Evolutionary conservation across 2,797 vertebrate species (phyloP).

Genomic region (Trichosurus vulpecula): DNA sequence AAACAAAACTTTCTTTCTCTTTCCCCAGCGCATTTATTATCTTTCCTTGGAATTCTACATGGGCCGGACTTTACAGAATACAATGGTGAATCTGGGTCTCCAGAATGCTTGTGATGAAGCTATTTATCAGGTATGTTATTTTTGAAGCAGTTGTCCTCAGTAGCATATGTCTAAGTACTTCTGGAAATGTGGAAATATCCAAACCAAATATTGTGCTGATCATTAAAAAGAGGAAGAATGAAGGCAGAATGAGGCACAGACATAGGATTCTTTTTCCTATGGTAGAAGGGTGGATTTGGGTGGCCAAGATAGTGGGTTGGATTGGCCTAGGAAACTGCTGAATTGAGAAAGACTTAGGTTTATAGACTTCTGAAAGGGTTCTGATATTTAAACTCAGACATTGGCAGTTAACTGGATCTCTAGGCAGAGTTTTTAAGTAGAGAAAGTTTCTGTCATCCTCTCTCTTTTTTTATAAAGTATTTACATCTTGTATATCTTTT

Average conservation of each 20-base stretch:
- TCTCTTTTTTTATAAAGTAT: neutral
- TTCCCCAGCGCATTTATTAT: conserved; percentile 95
- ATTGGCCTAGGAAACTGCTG: neutral
- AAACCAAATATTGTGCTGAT: rapidly evolving
- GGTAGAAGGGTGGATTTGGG: neutral
- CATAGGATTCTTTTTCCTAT: neutral
- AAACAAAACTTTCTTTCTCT: conserved; percentile 51
- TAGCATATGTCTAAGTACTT: rapidly evolving
- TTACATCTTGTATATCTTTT: neutral
- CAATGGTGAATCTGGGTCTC: conserved; percentile 98
- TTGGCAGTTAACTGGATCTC: neutral
- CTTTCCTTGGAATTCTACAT: conserved; percentile 99
- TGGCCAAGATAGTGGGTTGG: neutral
- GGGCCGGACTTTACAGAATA: conserved; percentile 98
- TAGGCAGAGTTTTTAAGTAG: neutral
- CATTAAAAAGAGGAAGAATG: neutral
- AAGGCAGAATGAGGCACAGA: neutral
- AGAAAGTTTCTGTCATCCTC: neutral
- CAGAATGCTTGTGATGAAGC: conserved; percentile 98
- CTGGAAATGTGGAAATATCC: neutral
- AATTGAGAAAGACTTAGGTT: neutral
- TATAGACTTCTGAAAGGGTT: neutral
- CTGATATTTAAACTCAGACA: neutral
- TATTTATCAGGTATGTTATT: conserved; percentile 91
- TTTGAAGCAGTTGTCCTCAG: neutral